Evolutionary conservation across 2,113 vertebrate genomes (phyloP).

Genomic region (Motacilla tschutschensis): DNA sequence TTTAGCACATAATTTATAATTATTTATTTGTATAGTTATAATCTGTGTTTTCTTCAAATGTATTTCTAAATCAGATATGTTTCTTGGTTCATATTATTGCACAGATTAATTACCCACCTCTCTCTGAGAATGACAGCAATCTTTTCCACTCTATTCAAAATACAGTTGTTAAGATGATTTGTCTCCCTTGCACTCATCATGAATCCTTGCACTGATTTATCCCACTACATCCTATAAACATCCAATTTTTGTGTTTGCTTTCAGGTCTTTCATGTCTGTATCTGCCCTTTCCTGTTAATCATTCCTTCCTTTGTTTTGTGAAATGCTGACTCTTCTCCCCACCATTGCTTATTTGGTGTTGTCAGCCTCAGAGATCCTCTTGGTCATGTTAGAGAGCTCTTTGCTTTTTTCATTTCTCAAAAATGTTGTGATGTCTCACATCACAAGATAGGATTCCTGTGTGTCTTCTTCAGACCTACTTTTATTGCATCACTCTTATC

Average conservation of each 20-base stretch:
- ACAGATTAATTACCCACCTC: background rate
- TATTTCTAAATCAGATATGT: background rate
- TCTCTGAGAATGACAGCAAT: background rate
- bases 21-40: background rate
- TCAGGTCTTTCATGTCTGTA: background rate
- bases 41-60: background rate
- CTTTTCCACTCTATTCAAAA: background rate
- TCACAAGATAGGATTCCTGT: background rate
- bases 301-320: constrained; percentile 19
- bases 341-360: background rate
- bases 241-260: background rate
- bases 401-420: background rate
- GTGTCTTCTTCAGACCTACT: background rate
- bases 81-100: background rate
- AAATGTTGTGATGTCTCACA: background rate
- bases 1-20: background rate
- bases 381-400: background rate
- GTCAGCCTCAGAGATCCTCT: background rate
- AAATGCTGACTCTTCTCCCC: constrained; percentile 6
- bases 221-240: background rate
- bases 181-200: background rate
- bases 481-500: background rate
- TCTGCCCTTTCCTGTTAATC: background rate
- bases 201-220: constrained; percentile 13
- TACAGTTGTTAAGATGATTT: constrained; percentile 27